Evolutionary conservation across 2,888 invertebrate genomes (phyloP).

Genomic region (Ormia ochracea): DNA sequence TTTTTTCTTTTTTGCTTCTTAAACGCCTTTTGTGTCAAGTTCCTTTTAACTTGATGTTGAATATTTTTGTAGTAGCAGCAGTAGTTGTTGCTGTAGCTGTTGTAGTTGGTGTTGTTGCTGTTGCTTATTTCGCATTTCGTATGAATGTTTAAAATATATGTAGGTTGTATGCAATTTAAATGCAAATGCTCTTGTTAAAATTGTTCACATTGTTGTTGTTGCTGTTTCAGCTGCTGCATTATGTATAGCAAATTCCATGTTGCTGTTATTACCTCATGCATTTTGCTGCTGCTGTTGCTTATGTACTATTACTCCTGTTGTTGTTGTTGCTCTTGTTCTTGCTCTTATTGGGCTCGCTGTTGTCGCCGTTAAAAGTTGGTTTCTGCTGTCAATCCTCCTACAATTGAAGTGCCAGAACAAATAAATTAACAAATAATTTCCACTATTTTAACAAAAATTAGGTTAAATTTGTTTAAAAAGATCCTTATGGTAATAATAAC

Average conservation of each 20-base stretch:
- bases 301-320: conserved; percentile 5
- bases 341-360: neutral
- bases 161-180: conserved; percentile 30
- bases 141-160: conserved; percentile 35
- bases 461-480: conserved; percentile 42
- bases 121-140: conserved; percentile 18
- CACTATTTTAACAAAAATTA: conserved; percentile 37
- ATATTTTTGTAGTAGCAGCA: too few species aligned
- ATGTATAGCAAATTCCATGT: neutral
- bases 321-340: conserved; percentile 13
- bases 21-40: conserved; percentile 51
- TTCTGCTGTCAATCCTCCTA: conserved; percentile 49
- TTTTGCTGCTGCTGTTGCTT: conserved; percentile 17
- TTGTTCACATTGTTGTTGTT: conserved; percentile 20
- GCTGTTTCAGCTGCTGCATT: neutral
- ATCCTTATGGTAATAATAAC: neutral
- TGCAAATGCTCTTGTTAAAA: conserved; percentile 35
- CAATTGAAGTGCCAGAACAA: conserved; percentile 47
- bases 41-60: conserved; percentile 40
- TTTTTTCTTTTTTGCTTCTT: too few species aligned
- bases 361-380: too few species aligned
- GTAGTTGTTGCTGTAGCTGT: too few species aligned
- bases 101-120: too few species aligned
- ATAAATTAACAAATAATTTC: conserved; percentile 45
- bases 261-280: conserved; percentile 16